A percentile compares a stretch with the other conserved stretches of the same genome.
These are phyloP conservation scores for Bradypodion ventrale DNA, from an alignment of 2,797 vertebrate genomes.

Conservation along the genomic window DNA sequence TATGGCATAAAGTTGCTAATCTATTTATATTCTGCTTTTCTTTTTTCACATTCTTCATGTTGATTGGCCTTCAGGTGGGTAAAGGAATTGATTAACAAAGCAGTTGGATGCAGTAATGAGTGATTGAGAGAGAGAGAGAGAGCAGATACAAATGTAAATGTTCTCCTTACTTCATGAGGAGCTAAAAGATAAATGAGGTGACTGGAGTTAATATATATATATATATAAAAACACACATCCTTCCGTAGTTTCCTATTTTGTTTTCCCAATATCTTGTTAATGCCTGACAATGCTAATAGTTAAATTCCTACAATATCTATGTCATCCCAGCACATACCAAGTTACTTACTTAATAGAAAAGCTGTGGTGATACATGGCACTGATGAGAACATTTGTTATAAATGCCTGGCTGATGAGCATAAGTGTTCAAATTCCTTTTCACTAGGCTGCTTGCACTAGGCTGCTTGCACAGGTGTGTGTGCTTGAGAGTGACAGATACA, in stretches of 20 bases:
- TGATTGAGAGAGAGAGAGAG: not conserved
- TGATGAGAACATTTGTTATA: constrained; percentile 33
- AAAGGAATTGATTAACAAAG: constrained; percentile 24
- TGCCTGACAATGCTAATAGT: constrained; percentile 37
- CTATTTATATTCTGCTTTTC: not conserved
- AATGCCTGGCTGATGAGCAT: constrained; percentile 18
- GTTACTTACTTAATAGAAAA: constrained; percentile 22
- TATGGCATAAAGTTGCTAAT: constrained; percentile 16
- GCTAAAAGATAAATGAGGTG: constrained; percentile 23
- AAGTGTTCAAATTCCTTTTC: constrained; percentile 13
- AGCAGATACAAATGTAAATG: not conserved
- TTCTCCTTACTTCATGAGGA: not conserved
- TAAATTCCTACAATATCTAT: constrained; percentile 26
- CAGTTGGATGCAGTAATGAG: not conserved
- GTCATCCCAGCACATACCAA: constrained; percentile 21
- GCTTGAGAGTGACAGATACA: not conserved
- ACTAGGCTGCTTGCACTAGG: not conserved
- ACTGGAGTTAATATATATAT: constrained; percentile 24
- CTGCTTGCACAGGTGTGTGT: not conserved
- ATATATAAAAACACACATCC: not conserved
- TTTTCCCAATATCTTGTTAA: constrained; percentile 31
- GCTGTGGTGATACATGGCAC: constrained; percentile 8
- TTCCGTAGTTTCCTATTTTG: constrained; percentile 21
- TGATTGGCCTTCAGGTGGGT: constrained; percentile 5
- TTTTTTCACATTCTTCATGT: constrained; percentile 11